Percentiles rank a stretch among this genome's conserved stretches.
phyloP scores from a whole-genome alignment of 2,113 vertebrate species.

The Albula goreensis region DNA sequence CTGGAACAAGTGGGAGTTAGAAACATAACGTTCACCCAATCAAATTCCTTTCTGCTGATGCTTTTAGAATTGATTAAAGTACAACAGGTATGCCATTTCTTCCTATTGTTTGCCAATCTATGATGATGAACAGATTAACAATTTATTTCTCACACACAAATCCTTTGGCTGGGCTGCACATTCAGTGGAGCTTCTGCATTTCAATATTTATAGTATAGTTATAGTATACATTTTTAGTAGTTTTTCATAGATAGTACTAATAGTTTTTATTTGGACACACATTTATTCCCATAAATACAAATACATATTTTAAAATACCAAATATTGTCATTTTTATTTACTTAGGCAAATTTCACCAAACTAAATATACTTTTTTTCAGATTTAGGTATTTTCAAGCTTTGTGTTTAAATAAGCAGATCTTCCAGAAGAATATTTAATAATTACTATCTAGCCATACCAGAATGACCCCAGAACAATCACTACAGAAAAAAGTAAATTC shows the following conservation, averaged over 20 bases:
- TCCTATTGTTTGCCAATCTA: not conserved
- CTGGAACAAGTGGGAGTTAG: not conserved
- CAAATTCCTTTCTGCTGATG: not conserved
- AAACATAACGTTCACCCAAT: constrained; percentile 1
- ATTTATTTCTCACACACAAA: not conserved
- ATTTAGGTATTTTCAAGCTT: not conserved
- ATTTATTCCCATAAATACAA: not conserved
- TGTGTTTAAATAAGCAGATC: not conserved
- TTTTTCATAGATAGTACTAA: too few species aligned
- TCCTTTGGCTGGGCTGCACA: not conserved
- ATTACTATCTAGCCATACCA: not conserved
- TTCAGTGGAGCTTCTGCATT: too few species aligned
- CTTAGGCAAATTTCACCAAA: too few species aligned
- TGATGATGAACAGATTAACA: not conserved
- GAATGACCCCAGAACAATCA: not conserved
- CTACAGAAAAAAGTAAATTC: not conserved
- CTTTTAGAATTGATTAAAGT: not conserved
- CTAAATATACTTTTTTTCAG: not conserved
- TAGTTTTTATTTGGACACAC: not conserved
- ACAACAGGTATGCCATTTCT: not conserved
- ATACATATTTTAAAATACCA: too few species aligned
- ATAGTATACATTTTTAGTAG: not conserved
- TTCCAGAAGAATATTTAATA: too few species aligned
- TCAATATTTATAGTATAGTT: too few species aligned
- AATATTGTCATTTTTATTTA: too few species aligned